These are phyloP conservation scores for Micropoecilia bifurca DNA, from an alignment of 2,797 vertebrate species.

Conservation along the genomic window DNA sequence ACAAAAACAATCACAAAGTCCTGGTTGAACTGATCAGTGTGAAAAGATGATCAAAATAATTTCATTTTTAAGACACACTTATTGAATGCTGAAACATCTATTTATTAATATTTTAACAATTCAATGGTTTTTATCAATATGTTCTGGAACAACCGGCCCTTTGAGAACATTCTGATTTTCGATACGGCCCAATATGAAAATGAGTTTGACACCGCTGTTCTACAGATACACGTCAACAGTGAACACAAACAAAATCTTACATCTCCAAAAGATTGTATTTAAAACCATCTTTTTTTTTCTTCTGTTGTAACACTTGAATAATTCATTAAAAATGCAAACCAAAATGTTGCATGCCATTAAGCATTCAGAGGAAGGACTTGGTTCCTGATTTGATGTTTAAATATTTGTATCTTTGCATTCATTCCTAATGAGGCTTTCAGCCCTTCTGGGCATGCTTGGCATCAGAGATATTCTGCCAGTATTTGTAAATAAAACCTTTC, in stretches of 20 bases:
- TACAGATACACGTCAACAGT: not conserved
- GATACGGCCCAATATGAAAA: too few relatives aligned
- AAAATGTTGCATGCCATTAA: not conserved
- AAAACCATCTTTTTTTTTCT: not conserved
- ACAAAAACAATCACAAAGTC: too few relatives aligned
- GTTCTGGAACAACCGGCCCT: too few relatives aligned
- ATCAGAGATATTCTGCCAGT: constrained; percentile 8
- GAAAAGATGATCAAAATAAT: too few relatives aligned
- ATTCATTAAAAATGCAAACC: not conserved
- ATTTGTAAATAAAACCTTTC: constrained; percentile 17
- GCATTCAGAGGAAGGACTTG: not conserved
- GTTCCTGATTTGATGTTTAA: not conserved
- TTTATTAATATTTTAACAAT: too few relatives aligned
- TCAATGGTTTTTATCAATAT: too few relatives aligned
- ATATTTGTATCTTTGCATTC: constrained; percentile 8
- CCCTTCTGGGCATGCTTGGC: not conserved
- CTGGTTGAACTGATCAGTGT: too few relatives aligned
- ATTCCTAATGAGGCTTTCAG: not conserved
- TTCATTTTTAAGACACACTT: too few relatives aligned
- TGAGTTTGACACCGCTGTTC: too few relatives aligned
- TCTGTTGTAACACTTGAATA: not conserved
- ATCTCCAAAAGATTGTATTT: not conserved
- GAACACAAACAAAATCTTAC: not conserved
- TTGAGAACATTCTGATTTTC: too few relatives aligned
- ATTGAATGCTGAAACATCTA: too few relatives aligned